phyloP scores from a whole-genome alignment of 35 echinoderm and acorn worm species.

The Patiria miniata region DNA sequence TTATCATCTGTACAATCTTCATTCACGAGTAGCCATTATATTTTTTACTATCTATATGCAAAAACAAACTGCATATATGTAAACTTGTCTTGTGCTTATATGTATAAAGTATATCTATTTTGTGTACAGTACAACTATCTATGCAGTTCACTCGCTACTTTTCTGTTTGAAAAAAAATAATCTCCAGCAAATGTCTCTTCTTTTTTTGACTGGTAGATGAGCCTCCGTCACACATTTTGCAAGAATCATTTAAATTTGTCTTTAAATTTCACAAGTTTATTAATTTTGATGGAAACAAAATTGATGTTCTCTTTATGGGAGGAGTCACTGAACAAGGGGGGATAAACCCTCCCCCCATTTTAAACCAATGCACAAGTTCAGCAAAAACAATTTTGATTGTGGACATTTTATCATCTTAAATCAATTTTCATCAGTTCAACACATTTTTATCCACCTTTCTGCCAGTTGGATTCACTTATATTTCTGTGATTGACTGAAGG shows the following conservation, averaged over 20 bases:
- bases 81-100: neutral
- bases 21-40: neutral
- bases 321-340: too few species aligned
- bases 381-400: too few species aligned
- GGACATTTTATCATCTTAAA: too few species aligned
- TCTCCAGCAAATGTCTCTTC: neutral
- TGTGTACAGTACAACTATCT: neutral
- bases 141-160: conserved; percentile 4
- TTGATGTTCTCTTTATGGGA: neutral
- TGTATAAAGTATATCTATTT: conserved; percentile 6
- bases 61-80: neutral
- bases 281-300: neutral
- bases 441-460: too few species aligned
- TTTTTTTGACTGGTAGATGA: neutral
- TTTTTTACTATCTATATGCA: conserved; percentile 24
- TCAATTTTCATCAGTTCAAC: too few species aligned
- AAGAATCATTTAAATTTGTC: neutral
- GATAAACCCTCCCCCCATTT: too few species aligned
- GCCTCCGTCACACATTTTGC: neutral
- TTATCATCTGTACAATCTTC: neutral
- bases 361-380: too few species aligned
- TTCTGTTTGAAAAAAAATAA: neutral
- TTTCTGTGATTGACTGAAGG: conserved; percentile 10
- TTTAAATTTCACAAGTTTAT: too few species aligned
- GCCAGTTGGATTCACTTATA: neutral